Evolutionary conservation across 2,113 vertebrate species (phyloP), one percentile per base, ranked within the genome.

Genomic region (Cryptomyrus ogoouensis): DNA sequence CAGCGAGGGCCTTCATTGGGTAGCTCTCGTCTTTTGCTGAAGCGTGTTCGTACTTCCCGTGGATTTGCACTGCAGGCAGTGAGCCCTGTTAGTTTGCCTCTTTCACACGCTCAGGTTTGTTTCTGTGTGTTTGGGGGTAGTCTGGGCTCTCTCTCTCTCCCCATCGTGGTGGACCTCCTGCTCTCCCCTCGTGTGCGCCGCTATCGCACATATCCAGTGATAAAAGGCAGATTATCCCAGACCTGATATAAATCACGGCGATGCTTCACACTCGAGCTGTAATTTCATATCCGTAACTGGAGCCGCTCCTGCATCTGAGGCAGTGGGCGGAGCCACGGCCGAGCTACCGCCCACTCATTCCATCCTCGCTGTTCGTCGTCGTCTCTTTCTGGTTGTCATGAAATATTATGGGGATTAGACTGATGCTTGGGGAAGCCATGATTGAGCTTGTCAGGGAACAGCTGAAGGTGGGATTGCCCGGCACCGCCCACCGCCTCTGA

Each of bases 221-320:
- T 92, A 91, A 90, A 91, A 91, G 91, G 91, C 87, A 88, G 88
- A 92, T 91, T 91, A 92, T 49, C 46, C 62, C 31, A 31, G 47
- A 86, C 21, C 90, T 91, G 27, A 44, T 58, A 35, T 88, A 91
- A 66, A 90, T 92, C 90, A 88, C 83, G 35, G 66, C 89, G 66
- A 47, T 91, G 62, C 50, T 83, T 88, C 21, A 17, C 74, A 12
- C 87, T 46, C 77, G 35, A 84, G 74, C 70, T 27, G 53, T 84
- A 62, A 15, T 88, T 90, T 84, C 53, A 56, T 35, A 47, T 44
- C 77, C 10, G 9, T 35, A 52, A 27, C 86, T 21, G 24, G 9
- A 83, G n/a, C 15, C 84, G 13, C 24, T 24, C 5, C 35, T 35
- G 89, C 44, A 21, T 66, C 88, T 19, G 10, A 27, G 47, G n/a